These are phyloP conservation scores for Aplodontia rufa DNA, from an alignment of 2,113 vertebrate genomes.

Conservation along the genomic window DNA sequence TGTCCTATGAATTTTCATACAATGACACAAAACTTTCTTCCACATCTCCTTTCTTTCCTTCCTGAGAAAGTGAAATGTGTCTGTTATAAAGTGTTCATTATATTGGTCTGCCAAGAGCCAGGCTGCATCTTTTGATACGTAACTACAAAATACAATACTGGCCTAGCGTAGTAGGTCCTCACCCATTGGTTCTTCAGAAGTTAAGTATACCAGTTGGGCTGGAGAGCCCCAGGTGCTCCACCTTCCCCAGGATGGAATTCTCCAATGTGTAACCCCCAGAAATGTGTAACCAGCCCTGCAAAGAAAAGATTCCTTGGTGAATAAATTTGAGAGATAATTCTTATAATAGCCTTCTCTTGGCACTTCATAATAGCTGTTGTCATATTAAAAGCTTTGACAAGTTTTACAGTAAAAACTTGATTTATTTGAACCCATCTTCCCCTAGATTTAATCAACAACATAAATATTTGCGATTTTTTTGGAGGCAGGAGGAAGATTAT, in stretches of 20 bases:
- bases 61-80: neutral
- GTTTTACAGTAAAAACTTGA: neutral
- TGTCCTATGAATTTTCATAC: neutral
- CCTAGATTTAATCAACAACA: conserved; percentile 17
- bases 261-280: neutral
- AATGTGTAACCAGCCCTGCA: neutral
- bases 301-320: neutral
- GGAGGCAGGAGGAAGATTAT: neutral
- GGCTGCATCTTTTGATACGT: neutral
- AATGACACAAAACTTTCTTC: neutral
- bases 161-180: neutral
- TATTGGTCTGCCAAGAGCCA: neutral
- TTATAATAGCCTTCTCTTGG: neutral
- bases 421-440: neutral
- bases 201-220: neutral
- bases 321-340: conserved; percentile 14
- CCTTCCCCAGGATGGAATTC: neutral
- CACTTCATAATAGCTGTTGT: neutral
- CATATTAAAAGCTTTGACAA: neutral
- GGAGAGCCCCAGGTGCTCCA: neutral
- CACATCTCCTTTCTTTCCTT: conserved; percentile 3
- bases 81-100: neutral
- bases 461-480: neutral
- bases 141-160: neutral
- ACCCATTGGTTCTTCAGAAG: neutral